phyloP scores from a whole-genome alignment of 2,113 vertebrate genomes.

The Theristicus caerulescens region DNA sequence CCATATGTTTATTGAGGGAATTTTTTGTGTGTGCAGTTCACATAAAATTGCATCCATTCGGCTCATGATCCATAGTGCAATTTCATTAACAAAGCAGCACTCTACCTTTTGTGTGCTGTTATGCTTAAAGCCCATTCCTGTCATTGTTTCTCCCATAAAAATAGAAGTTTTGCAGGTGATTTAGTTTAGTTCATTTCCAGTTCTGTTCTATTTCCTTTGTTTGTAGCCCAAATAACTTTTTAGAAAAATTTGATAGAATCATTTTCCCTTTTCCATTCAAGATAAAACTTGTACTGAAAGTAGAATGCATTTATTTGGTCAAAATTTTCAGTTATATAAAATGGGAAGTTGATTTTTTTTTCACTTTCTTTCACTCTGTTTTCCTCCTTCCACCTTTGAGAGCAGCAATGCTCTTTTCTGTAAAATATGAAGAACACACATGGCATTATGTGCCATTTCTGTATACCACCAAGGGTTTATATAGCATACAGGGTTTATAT shows the following conservation, averaged over 20 bases:
- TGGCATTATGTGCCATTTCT: not conserved
- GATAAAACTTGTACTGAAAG: constrained; percentile 12
- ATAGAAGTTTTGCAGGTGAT: constrained; percentile 19
- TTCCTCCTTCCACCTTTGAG: not conserved
- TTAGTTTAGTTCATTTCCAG: constrained; percentile 16
- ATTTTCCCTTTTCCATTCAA: constrained; percentile 31
- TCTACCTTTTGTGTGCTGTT: constrained; percentile 28
- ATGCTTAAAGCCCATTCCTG: constrained; percentile 13
- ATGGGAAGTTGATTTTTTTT: not conserved
- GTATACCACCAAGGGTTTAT: not conserved
- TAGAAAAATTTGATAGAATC: constrained; percentile 28
- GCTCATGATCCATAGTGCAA: constrained; percentile 3
- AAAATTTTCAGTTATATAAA: not conserved
- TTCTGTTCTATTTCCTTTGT: constrained; percentile 1
- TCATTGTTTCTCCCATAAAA: not conserved
- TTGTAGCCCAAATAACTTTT: constrained; percentile 12
- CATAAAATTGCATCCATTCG: constrained; percentile 37
- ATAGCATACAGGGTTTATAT: not conserved
- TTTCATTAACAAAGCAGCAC: constrained; percentile 29
- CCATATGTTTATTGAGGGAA: constrained; percentile 45
- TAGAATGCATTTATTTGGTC: not conserved
- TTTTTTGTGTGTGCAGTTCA: constrained; percentile 48
- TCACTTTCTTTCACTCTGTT: not conserved
- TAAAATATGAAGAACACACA: not conserved
- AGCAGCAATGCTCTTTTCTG: not conserved